Conservation (phyloP, 2,888 invertebrate genomes). For the Pachymerium ferrugineum region DNA sequence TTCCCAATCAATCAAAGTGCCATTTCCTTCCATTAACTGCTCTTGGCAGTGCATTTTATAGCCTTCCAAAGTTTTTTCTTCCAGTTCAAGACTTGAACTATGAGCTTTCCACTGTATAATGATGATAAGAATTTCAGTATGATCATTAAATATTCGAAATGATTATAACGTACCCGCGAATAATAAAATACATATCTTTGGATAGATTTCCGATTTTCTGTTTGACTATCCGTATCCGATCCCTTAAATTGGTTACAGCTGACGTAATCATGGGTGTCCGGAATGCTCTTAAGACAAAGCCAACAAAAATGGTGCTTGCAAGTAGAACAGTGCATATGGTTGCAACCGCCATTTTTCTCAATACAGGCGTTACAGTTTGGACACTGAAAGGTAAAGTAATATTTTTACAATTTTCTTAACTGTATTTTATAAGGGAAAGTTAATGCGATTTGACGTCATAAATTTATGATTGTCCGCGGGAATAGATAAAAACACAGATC, state of each 20-base stretch:
- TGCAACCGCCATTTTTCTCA: constrained; percentile 99
- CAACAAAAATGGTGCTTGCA: constrained; percentile 99
- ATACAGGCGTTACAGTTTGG: constrained; percentile 99
- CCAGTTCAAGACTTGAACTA: constrained; percentile 90
- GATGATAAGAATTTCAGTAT: too few relatives aligned
- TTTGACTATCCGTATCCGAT: constrained; percentile 89
- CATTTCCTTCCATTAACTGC: constrained; percentile 86
- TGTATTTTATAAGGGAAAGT: too few relatives aligned
- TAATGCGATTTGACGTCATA: too few relatives aligned
- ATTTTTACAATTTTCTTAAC: too few relatives aligned
- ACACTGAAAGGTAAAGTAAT: constrained; percentile 57
- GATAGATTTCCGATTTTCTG: constrained; percentile 75
- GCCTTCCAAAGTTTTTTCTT: constrained; percentile 87
- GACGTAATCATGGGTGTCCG: not conserved
- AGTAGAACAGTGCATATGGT: constrained; percentile 95
- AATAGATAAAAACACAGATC: too few relatives aligned
- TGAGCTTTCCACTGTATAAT: constrained; percentile 87
- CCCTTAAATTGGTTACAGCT: not conserved
- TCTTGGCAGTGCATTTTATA: constrained; percentile 84
- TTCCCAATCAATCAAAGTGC: constrained; percentile 99
- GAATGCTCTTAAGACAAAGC: constrained; percentile 80
- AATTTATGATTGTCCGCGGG: too few relatives aligned
- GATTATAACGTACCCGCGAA: too few relatives aligned
- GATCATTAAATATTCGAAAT: too few relatives aligned
- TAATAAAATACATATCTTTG: too few relatives aligned